Percentiles rank a stretch among this genome's conserved stretches.
These are phyloP conservation scores for Charadrius vociferus DNA, from an alignment of 2,113 vertebrate genomes.

Conservation along the genomic window DNA sequence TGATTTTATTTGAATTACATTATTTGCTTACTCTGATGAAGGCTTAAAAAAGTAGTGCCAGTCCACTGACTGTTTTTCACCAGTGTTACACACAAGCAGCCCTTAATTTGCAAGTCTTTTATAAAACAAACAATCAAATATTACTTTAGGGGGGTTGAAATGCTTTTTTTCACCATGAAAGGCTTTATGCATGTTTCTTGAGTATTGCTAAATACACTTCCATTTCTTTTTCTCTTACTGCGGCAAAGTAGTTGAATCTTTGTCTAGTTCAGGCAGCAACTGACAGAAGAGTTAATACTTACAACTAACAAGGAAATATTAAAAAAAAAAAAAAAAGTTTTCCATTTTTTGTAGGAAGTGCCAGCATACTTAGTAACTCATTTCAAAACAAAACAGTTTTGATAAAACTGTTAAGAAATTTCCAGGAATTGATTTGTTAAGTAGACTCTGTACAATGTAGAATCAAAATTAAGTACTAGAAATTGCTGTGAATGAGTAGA, in stretches of 20 bases:
- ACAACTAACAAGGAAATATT: neutral
- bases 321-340: neutral
- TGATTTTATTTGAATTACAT: neutral
- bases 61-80: neutral
- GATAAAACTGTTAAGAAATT: neutral
- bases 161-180: fast-evolving
- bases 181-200: neutral
- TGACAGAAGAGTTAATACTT: neutral
- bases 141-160: neutral
- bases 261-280: neutral
- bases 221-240: neutral
- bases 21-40: neutral
- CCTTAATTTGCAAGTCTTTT: neutral
- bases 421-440: neutral
- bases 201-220: neutral
- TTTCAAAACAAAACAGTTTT: neutral
- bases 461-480: neutral
- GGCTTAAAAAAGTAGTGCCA: neutral
- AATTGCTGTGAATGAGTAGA: neutral
- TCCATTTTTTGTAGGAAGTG: neutral
- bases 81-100: neutral
- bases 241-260: neutral
- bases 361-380: neutral
- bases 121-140: neutral
- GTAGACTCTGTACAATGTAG: neutral